phyloP scores from a whole-genome alignment of 2,888 invertebrate genomes.

The Abscondita cerata region DNA sequence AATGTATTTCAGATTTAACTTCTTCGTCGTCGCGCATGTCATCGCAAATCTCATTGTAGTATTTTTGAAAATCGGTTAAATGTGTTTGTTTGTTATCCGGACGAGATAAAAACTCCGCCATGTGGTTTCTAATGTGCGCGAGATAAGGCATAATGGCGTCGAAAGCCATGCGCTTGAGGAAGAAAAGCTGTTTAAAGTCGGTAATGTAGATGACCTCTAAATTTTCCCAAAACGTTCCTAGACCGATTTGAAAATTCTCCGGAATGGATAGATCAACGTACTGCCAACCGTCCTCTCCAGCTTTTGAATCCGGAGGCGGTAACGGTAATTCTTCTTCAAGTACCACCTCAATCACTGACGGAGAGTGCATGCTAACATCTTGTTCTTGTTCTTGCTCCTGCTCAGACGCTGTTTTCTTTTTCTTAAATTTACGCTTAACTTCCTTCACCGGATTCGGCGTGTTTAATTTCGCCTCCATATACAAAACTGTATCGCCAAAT shows the following conservation, averaged over 20 bases:
- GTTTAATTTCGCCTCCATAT: conserved; percentile 39
- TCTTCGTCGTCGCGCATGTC: conserved; percentile 65
- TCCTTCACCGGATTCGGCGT: not conserved
- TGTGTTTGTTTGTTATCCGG: conserved; percentile 67
- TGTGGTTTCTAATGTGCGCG: conserved; percentile 62
- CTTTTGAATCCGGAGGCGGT: conserved; percentile 37
- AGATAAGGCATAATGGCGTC: conserved; percentile 65
- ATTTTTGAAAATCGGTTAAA: conserved; percentile 64
- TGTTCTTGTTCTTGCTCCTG: too few species aligned
- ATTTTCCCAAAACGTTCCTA: conserved; percentile 59
- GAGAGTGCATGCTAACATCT: too few species aligned
- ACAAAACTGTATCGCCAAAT: conserved; percentile 53
- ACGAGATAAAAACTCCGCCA: conserved; percentile 63
- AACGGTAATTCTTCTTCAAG: conserved; percentile 33
- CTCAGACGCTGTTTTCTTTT: conserved; percentile 24
- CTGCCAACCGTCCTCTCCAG: conserved; percentile 54
- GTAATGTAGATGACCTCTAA: conserved; percentile 58
- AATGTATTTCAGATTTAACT: conserved; percentile 69
- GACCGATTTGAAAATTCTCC: conserved; percentile 44
- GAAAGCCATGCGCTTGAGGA: conserved; percentile 64
- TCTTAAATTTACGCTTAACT: not conserved
- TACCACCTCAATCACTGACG: conserved; percentile 28
- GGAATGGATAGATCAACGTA: conserved; percentile 54
- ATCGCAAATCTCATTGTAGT: conserved; percentile 66
- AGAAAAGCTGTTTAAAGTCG: conserved; percentile 65